Percentiles rank a stretch among this genome's conserved stretches.
These are phyloP conservation scores for Metopolophium dirhodum DNA, from an alignment of 1,140 invertebrate species.

Conservation along the genomic window DNA sequence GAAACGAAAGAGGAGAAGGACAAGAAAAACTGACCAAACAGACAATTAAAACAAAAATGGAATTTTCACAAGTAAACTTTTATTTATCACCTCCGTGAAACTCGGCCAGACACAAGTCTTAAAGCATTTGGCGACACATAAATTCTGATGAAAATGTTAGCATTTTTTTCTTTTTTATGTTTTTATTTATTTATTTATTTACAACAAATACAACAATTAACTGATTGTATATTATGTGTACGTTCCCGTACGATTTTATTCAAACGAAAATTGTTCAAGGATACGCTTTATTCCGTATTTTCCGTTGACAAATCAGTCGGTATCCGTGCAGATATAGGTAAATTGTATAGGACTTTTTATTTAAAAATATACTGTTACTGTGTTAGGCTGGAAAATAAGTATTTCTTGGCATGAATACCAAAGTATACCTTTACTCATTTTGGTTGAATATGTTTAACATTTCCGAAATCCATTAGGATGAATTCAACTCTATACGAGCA, in stretches of 20 bases:
- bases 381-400: neutral
- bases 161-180: neutral
- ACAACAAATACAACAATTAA: neutral
- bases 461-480: neutral
- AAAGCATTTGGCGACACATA: conserved; percentile 13
- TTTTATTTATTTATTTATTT: conserved; percentile 2
- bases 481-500: neutral
- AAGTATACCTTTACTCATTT: neutral
- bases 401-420: neutral
- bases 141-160: neutral
- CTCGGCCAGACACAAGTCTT: neutral
- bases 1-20: neutral
- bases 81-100: neutral
- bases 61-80: neutral
- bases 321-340: neutral
- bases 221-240: neutral
- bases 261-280: neutral
- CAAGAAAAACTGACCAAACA: neutral
- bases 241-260: neutral
- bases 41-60: neutral
- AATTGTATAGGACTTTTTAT: neutral
- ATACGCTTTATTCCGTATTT: neutral
- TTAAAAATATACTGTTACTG: neutral
- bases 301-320: neutral
- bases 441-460: neutral